Conservation (phyloP, 2,797 vertebrate species). For the Dendrocincla tyrannina region DNA sequence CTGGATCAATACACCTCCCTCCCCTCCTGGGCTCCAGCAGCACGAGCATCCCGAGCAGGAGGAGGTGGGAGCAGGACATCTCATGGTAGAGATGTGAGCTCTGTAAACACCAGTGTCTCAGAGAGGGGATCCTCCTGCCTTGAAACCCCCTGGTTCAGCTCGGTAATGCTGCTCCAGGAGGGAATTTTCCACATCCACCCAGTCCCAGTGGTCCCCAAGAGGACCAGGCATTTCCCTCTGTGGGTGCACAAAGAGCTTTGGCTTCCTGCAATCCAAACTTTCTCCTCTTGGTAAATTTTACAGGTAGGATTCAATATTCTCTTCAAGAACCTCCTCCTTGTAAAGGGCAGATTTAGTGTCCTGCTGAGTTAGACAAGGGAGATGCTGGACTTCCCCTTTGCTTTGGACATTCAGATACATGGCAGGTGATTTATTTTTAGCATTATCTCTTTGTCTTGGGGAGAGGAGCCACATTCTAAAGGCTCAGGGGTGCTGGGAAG, state of each 20-base stretch:
- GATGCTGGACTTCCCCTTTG: constrained; percentile 25
- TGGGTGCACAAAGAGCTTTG: not conserved
- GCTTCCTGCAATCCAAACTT: not conserved
- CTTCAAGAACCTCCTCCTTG: constrained; percentile 19
- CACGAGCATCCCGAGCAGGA: not conserved
- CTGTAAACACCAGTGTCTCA: not conserved
- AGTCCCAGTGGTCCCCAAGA: not conserved
- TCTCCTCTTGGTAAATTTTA: not conserved
- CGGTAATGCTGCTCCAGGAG: rapidly evolving
- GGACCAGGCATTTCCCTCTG: rapidly evolving
- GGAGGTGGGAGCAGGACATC: not conserved
- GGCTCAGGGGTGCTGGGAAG: constrained; percentile 54
- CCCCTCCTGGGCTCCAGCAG: not conserved
- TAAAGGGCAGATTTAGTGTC: not conserved
- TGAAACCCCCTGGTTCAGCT: not conserved
- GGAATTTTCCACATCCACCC: not conserved
- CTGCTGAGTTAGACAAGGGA: constrained; percentile 16
- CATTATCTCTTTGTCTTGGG: not conserved
- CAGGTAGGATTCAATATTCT: not conserved
- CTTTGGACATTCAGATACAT: not conserved
- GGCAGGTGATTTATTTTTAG: not conserved
- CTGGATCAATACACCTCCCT: not conserved
- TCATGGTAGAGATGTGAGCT: rapidly evolving
- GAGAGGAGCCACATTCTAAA: not conserved
- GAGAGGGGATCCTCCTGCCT: not conserved